A percentile compares a stretch with the other conserved stretches of the same genome.
phyloP scores from a whole-genome alignment of 2,888 invertebrate species.

The Caenorhabditis imperialis region DNA sequence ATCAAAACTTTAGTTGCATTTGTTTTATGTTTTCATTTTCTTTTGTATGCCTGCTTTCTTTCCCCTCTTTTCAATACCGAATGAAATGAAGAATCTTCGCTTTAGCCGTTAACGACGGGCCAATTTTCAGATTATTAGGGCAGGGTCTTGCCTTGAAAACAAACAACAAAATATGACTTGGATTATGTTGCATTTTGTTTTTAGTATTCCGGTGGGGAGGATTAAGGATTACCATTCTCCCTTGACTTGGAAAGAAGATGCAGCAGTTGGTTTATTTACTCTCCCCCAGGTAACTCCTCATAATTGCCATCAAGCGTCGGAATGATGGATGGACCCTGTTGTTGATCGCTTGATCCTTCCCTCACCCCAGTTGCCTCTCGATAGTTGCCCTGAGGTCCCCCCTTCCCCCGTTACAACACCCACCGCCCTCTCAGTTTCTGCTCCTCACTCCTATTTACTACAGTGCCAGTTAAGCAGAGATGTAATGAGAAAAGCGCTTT shows the following conservation, averaged over 20 bases:
- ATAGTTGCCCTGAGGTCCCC: slow-evolving; percentile 7
- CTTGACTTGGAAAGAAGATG: background rate
- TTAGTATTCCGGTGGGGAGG: too few species aligned
- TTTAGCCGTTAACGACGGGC: slow-evolving; percentile 5
- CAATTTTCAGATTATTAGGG: slow-evolving; percentile 45
- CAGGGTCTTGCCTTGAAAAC: background rate
- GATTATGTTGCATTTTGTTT: too few species aligned
- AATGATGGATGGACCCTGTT: slow-evolving; percentile 26
- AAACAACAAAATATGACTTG: slow-evolving; percentile 14
- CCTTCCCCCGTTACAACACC: slow-evolving; percentile 53
- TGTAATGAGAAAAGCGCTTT: background rate
- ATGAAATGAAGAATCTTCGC: slow-evolving; percentile 31
- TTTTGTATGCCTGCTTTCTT: slow-evolving; percentile 1
- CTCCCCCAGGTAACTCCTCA: slow-evolving; percentile 17
- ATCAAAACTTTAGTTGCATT: too few species aligned
- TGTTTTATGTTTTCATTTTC: too few species aligned
- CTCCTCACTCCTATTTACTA: slow-evolving; percentile 48
- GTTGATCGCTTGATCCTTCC: slow-evolving; percentile 8
- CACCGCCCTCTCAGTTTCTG: slow-evolving; percentile 33
- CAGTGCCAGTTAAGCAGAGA: slow-evolving; percentile 35
- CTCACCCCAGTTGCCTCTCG: slow-evolving; percentile 4
- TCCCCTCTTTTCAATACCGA: slow-evolving; percentile 15
- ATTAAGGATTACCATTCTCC: background rate
- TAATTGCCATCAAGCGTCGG: slow-evolving; percentile 29
- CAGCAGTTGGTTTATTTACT: slow-evolving; percentile 8